Base-by-base conservation (phyloP, 2,113 vertebrate genomes). In the Phycodurus eques region DNA sequence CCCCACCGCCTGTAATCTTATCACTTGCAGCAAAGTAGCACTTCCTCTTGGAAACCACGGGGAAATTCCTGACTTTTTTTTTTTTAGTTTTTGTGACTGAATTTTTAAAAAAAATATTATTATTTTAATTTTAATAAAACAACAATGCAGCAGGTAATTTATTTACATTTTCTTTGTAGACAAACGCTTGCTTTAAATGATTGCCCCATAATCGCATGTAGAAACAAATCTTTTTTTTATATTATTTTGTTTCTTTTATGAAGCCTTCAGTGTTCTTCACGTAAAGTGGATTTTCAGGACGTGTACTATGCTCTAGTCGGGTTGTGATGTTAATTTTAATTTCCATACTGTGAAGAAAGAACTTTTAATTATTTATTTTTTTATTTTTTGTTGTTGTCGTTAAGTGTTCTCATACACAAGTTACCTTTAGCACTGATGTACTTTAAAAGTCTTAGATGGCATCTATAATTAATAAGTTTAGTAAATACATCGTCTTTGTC, bases 351-450 rank as follows among this genome's bases (percentile, higher is more conserved):
- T 61, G 59, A 61, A 19, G 57, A 60, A 60, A 60, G 59, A 35
- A 61, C 8, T 65, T n/a, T 12, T 15, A 15, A 15, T 51, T 19
- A 47, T 27, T 6, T 3, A 33, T 33, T 17, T 62, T 39, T 39
- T 27, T 35, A 1, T 17, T 35, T 67, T 20, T 22, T 22, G 0
- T 44, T 62, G 1, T 59, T 22, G 12, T 47, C 0, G n/a, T 71
- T 33, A 22, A 61, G 53, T 17, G 42, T 77, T 76, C 8, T 47
- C 73, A 39, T 35, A 76, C 77, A 80, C 65, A 78, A 84, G 76
- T 79, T 88, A 82, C 72, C 76, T 79, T 72, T 69, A 76, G 86
- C 87, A 89, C 84, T 68, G 19, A 70, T 75, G 74, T 89, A 86
- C 89, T 89, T 87, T 87, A 73, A 70, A 57, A 47, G 10, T 42